Percentiles rank a stretch among this genome's conserved stretches.
phyloP scores from a whole-genome alignment of 2,113 vertebrate genomes.

The Halcyon senegalensis region DNA sequence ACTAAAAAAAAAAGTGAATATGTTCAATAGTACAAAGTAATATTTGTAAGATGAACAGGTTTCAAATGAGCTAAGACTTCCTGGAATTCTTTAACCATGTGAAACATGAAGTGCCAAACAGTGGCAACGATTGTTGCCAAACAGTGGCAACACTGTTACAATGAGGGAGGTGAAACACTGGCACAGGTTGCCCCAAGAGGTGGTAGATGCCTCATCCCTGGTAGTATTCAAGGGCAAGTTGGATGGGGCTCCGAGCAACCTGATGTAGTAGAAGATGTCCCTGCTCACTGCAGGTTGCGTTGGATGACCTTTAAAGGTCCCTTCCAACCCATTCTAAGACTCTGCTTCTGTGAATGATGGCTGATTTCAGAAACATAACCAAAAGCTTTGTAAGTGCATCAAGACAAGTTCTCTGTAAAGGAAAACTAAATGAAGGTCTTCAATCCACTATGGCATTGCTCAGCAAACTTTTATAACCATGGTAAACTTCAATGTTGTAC shows the following conservation, averaged over 20 bases:
- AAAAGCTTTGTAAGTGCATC: neutral
- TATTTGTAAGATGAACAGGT: neutral
- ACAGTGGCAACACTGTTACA: neutral
- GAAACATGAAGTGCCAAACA: neutral
- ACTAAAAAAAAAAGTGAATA: neutral
- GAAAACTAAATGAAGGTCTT: neutral
- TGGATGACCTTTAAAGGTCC: neutral
- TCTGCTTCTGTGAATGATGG: neutral
- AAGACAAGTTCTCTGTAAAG: neutral
- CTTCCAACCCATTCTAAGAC: neutral
- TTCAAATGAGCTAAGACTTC: neutral
- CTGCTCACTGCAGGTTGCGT: neutral
- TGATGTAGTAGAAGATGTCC: neutral
- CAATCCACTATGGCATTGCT: neutral
- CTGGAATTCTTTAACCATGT: neutral
- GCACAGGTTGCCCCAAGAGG: neutral
- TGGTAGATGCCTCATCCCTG: neutral
- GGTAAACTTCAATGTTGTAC: neutral
- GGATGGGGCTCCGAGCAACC: neutral
- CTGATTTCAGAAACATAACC: neutral
- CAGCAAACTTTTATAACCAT: neutral
- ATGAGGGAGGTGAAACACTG: accelerated
- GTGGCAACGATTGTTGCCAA: neutral
- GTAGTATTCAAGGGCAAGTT: neutral
- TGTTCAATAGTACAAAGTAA: neutral